Conservation (phyloP, 1,140 invertebrate species). For the Papilio dardanus region DNA sequence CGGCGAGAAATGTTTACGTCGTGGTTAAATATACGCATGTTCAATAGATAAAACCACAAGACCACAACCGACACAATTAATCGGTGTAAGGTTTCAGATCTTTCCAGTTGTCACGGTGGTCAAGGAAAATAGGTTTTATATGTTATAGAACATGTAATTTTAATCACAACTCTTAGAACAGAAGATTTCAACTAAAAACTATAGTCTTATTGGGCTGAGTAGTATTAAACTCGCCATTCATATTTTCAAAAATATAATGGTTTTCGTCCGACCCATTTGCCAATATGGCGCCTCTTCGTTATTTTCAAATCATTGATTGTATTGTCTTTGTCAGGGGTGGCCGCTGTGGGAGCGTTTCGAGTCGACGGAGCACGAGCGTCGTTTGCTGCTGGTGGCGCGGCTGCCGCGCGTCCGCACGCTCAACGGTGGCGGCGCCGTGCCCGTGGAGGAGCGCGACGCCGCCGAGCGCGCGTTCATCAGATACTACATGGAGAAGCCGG, state of each 20-base stretch:
- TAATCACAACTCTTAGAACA: too few species aligned
- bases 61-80: neutral
- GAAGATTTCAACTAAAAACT: too few species aligned
- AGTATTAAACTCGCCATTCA: too few species aligned
- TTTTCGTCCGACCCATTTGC: too few species aligned
- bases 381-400: constrained; percentile 93
- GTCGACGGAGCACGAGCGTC: constrained; percentile 93
- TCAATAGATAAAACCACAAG: constrained; percentile 17
- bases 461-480: constrained; percentile 97
- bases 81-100: neutral
- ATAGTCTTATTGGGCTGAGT: too few species aligned
- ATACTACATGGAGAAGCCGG: constrained; percentile 94
- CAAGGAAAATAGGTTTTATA: neutral
- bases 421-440: constrained; percentile 94
- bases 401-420: constrained; percentile 92
- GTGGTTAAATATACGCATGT: neutral
- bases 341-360: constrained; percentile 88
- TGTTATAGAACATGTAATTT: too few species aligned
- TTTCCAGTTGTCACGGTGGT: neutral
- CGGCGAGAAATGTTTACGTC: neutral
- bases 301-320: neutral
- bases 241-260: too few species aligned
- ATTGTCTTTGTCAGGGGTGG: constrained; percentile 81
- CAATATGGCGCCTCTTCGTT: too few species aligned
- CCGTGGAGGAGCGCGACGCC: constrained; percentile 92